Conservation (phyloP, 2,113 vertebrate genomes). For the Argyrosomus japonicus region DNA sequence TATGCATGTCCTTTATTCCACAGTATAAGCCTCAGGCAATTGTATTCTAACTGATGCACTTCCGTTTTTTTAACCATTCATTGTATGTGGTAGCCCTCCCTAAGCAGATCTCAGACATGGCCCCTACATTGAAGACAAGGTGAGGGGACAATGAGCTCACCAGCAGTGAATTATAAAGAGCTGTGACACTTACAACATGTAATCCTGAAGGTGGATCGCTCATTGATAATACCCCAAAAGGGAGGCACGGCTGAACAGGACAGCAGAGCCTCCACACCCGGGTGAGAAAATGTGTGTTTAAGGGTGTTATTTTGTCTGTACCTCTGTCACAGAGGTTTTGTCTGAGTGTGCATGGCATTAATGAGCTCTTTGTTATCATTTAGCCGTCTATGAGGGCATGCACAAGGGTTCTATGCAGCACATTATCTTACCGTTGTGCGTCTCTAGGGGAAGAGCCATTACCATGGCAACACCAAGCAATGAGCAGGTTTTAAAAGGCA, state of each 20-base stretch:
- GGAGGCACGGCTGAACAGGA: background rate
- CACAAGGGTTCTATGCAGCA: background rate
- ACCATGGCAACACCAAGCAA: conserved; percentile 79
- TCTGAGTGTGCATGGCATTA: background rate
- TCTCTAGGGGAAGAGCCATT: conserved; percentile 42
- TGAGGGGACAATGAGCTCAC: background rate
- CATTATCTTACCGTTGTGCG: conserved; percentile 41
- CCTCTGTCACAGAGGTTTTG: background rate
- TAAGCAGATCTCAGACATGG: background rate
- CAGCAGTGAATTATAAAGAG: conserved; percentile 3
- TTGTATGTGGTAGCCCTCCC: background rate
- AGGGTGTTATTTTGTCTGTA: background rate
- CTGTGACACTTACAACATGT: background rate
- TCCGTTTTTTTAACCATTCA: background rate
- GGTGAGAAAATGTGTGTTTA: background rate
- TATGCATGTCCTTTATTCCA: background rate
- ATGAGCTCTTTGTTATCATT: conserved; percentile 38
- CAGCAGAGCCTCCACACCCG: background rate
- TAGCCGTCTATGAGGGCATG: conserved; percentile 1
- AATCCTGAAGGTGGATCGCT: background rate
- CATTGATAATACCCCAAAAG: background rate
- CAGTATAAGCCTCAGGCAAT: too few relatives aligned
- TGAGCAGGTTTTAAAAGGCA: conserved; percentile 63
- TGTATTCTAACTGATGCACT: too few relatives aligned
- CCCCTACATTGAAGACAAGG: background rate